Base-by-base conservation (phyloP, 2,888 invertebrate genomes). In the Drosophila mimetica region DNA sequence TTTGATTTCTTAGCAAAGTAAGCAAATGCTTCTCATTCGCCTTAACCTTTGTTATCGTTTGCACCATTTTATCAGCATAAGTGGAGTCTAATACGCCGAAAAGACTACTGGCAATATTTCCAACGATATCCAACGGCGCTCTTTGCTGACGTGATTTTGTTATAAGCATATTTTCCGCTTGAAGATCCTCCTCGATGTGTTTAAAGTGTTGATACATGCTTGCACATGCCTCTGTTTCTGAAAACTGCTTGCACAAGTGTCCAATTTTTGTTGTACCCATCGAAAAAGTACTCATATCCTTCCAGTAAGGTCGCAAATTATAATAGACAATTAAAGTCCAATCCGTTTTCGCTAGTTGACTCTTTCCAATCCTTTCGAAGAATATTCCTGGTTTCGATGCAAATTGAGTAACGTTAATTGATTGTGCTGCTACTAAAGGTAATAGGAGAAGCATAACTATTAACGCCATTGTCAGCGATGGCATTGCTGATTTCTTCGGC, bases 51-150 rank as follows among this genome's bases (percentile, higher is more conserved):
- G 36, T 14, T n/a, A 36, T 36, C 7, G 36, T n/a, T 34, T 5
- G n/a, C n/a, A 34, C 34, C 34, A 34, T 34, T 34, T 34, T n/a
- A 34, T 14, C 34, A n/a, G n/a, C 34, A n/a, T n/a, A n/a, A n/a
- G n/a, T n/a, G n/a, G n/a, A n/a, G n/a, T n/a, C n/a, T n/a, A n/a
- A n/a, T n/a, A 34, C 34, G n/a, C 34, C 34, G n/a, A 34, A 34
- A 2, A 34, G 34, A 34, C 34, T 34, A 34, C n/a, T 34, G n/a
- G 30, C 30, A 32, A 32, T 32, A 13, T 32, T 32, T 32, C 30
- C 11, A 32, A 32, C 30, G 13, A 32, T 32, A 1, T 11, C 30
- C 9, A 32, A 32, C 11, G 30, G 30, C 13, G 11, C 30, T 32
- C 30, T 32, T 32, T 11, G 30, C 13, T 32, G 30, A 32, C 30